Evolutionary conservation across 2,888 invertebrate genomes (phyloP).

Genomic region (Synergus umbraculus): DNA sequence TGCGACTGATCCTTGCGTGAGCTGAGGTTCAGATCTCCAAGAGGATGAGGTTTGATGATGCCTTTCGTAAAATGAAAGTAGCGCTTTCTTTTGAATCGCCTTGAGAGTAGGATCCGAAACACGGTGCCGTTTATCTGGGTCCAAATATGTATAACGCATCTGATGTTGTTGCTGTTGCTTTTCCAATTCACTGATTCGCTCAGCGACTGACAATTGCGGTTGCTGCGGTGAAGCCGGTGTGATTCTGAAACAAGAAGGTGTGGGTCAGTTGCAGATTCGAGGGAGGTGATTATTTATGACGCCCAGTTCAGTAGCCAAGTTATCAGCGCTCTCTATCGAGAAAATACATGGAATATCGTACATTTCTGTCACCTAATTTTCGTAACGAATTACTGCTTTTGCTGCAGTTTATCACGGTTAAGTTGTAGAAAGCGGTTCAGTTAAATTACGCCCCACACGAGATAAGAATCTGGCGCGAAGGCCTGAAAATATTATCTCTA

Average conservation of each 20-base stretch:
- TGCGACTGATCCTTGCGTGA: constrained; percentile 70
- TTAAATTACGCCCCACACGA: constrained; percentile 20
- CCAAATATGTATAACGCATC: constrained; percentile 83
- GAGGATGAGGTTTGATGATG: constrained; percentile 78
- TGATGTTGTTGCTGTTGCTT: constrained; percentile 76
- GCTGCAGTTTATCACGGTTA: constrained; percentile 21
- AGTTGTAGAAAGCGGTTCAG: constrained; percentile 21
- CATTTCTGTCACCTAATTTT: constrained; percentile 24
- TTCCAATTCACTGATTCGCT: constrained; percentile 78
- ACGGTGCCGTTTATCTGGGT: constrained; percentile 86
- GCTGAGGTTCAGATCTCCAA: constrained; percentile 82
- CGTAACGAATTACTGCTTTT: constrained; percentile 1
- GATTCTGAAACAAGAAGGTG: constrained; percentile 56
- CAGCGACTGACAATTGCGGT: constrained; percentile 79
- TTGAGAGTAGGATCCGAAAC: constrained; percentile 87
- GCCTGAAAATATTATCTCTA: constrained; percentile 32
- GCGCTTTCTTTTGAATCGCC: constrained; percentile 89
- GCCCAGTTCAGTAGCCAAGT: background rate
- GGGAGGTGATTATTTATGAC: background rate
- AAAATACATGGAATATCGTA: background rate
- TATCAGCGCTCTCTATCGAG: constrained; percentile 10
- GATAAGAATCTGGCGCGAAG: constrained; percentile 17
- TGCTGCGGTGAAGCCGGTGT: constrained; percentile 70
- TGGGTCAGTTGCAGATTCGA: background rate
- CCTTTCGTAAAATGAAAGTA: constrained; percentile 88